Percentiles rank a stretch among this genome's conserved stretches.
These are phyloP conservation scores for Melanotaenia duboulayi DNA, from an alignment of 2,113 vertebrate genomes.

Conservation along the genomic window DNA sequence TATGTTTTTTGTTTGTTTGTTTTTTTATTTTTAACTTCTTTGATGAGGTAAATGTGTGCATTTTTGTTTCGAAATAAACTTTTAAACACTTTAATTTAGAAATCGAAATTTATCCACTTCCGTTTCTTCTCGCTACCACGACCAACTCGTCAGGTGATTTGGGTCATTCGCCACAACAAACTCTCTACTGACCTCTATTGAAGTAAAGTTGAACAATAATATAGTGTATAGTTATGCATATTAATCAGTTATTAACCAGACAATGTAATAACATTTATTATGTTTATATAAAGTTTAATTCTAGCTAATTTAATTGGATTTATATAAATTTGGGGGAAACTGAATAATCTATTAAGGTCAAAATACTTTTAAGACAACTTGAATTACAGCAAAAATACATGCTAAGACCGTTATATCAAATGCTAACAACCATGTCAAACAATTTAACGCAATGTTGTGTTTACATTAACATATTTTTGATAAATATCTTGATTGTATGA, in stretches of 20 bases:
- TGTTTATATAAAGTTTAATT: too few species aligned
- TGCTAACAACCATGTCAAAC: too few species aligned
- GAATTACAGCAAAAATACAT: too few species aligned
- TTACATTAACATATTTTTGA: too few species aligned
- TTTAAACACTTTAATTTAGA: conserved; percentile 38
- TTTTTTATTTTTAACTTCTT: too few species aligned
- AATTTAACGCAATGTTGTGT: too few species aligned
- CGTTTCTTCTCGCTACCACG: background rate
- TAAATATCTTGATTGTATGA: too few species aligned
- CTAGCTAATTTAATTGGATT: background rate
- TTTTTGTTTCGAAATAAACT: background rate
- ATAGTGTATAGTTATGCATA: too few species aligned
- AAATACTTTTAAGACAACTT: background rate
- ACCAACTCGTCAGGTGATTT: conserved; percentile 17
- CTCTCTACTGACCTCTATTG: conserved; percentile 34
- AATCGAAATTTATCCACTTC: fast-evolving
- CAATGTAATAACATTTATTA: too few species aligned
- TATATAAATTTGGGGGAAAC: background rate
- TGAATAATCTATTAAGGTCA: background rate
- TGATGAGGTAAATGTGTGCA: too few species aligned
- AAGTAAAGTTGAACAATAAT: background rate
- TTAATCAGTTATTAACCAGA: too few species aligned
- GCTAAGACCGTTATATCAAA: too few species aligned
- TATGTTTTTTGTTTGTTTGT: background rate
- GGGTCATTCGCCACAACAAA: conserved; percentile 72